These are phyloP conservation scores for Chrysolina oricalcia DNA, from an alignment of 2,888 invertebrate genomes.

Conservation along the genomic window DNA sequence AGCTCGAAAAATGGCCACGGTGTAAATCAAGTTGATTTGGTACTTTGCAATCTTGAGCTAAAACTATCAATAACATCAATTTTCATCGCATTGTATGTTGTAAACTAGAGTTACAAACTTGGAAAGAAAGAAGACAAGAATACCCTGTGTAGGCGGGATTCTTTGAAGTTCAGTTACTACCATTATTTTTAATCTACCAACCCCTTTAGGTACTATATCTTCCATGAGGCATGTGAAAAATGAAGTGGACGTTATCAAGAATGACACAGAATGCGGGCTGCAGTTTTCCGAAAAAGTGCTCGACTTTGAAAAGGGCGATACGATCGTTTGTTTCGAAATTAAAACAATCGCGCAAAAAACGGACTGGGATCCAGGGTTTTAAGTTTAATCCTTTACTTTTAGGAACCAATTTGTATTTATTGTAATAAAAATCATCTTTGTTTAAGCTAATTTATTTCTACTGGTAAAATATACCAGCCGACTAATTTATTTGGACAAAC, in stretches of 20 bases:
- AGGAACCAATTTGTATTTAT: slow-evolving; percentile 7
- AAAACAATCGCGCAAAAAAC: slow-evolving; percentile 79
- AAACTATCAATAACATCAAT: too few species aligned
- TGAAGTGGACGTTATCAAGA: slow-evolving; percentile 88
- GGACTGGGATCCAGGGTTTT: slow-evolving; percentile 92
- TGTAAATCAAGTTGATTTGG: too few species aligned
- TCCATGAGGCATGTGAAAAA: slow-evolving; percentile 93
- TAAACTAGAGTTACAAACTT: too few species aligned
- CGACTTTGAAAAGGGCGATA: slow-evolving; percentile 83
- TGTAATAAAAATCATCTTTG: slow-evolving; percentile 13
- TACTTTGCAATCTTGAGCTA: too few species aligned
- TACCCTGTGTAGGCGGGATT: slow-evolving; percentile 20
- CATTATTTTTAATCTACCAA: slow-evolving; percentile 23
- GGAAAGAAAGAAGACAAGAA: too few species aligned
- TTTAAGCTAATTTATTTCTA: too few species aligned
- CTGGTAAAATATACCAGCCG: too few species aligned
- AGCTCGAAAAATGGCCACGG: too few species aligned
- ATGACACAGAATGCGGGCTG: slow-evolving; percentile 92
- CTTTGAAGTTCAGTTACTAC: neutral
- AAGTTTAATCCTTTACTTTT: slow-evolving; percentile 52
- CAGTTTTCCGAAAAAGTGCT: slow-evolving; percentile 80
- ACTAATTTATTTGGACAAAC: too few species aligned
- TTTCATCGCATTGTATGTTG: too few species aligned
- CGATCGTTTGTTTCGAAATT: slow-evolving; percentile 83
- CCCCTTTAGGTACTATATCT: slow-evolving; percentile 77